Base-by-base conservation (phyloP, 2,113 vertebrate species). In the Zosterops japonicus region DNA sequence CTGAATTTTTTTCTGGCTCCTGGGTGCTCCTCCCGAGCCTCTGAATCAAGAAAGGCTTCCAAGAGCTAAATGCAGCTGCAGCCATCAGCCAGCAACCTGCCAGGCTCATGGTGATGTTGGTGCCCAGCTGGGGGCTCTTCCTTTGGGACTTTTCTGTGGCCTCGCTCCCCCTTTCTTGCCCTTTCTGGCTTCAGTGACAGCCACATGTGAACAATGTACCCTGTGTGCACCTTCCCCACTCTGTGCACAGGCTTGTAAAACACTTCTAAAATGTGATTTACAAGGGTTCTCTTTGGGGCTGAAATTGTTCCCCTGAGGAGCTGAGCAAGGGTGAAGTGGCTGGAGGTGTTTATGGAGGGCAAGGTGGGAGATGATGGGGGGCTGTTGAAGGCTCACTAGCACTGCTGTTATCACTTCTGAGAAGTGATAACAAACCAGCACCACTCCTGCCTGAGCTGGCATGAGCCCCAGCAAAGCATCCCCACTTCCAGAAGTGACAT, bases 131-230 rank as follows among this genome's bases (percentile, higher is more conserved):
- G 35, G 41, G 49, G 79, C 87, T 44, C 91, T 71, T 93, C 64
- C 64, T 67, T 12, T 36, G 70, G 82, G 67, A 46, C 71, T 47
- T 47, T 76, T 13, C n/a, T 16, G 1, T 31, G 41, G 61, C 76
- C 87, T 91, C 25, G 2, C 28, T 91, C 49, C 77, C 93, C 87
- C 95, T 72, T 74, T 77, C 72, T 76, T 64, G 42, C 70, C 72
- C 42, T 84, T 95, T 75, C 89, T 82, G 72, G 78, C 93, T 91
- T 88, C 67, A 64, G 81, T 77, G 95, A 53, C 50, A 28, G 87
- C 87, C 67, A 25, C 42, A 31, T 1, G 13, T 46, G 69, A 94
- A 97, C 93, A 97, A 94, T 46, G 90, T 9, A 5, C 52, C 63
- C 75, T 90, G 53, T 89, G 84, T 92, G 52, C 56, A 27, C 28